These are phyloP conservation scores for Cheilosia urbana DNA, from an alignment of 2,888 invertebrate genomes.

Conservation along the genomic window DNA sequence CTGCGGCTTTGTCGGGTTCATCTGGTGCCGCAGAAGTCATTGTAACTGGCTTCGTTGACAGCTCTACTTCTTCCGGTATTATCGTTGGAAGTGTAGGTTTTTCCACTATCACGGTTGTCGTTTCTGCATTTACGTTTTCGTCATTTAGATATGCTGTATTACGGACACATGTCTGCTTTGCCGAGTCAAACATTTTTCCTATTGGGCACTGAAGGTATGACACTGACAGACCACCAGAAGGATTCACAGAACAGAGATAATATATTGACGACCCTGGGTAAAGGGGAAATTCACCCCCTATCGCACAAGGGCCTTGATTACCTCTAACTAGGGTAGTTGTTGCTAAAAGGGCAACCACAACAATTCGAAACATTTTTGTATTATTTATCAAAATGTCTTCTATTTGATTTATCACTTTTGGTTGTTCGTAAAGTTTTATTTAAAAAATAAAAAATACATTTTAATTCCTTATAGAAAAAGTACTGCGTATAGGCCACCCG, in stretches of 20 bases:
- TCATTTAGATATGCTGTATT: conserved; percentile 19
- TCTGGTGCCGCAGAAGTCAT: background rate
- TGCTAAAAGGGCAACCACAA: conserved; percentile 51
- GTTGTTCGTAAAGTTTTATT: conserved; percentile 30
- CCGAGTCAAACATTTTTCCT: conserved; percentile 28
- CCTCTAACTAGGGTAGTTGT: background rate
- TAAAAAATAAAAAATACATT: background rate
- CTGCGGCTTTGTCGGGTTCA: conserved; percentile 3
- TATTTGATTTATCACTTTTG: conserved; percentile 15
- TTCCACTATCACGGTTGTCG: conserved; percentile 46
- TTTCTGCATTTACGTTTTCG: conserved; percentile 22
- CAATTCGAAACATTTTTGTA: conserved; percentile 32
- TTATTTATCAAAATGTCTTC: background rate
- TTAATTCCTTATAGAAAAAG: background rate
- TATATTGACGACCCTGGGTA: conserved; percentile 39
- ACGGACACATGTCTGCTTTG: conserved; percentile 16
- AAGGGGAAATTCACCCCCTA: conserved; percentile 43
- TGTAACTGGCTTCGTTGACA: conserved; percentile 17
- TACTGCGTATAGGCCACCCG: conserved; percentile 7
- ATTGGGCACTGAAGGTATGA: conserved; percentile 42
- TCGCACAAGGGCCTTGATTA: conserved; percentile 44
- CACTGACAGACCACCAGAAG: conserved; percentile 38
- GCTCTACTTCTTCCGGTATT: background rate
- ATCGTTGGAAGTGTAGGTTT: conserved; percentile 52
- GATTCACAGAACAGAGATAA: conserved; percentile 37